Conservation (phyloP, 2,797 vertebrate genomes). For the Neostethus bicornis region DNA sequence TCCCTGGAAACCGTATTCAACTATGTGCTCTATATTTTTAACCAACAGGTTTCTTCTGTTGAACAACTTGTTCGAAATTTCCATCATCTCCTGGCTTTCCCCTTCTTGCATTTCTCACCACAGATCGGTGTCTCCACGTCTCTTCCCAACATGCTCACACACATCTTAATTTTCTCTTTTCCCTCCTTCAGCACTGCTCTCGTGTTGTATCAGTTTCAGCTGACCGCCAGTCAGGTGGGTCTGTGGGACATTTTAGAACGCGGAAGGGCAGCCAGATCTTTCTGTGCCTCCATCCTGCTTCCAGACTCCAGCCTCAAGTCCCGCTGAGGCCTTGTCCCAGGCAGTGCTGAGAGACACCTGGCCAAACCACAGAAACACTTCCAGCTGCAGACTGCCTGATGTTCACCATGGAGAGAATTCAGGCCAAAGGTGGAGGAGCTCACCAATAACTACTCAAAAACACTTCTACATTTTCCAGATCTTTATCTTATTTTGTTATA, state of each 20-base stretch:
- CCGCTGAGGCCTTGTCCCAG: constrained; percentile 71
- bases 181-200: constrained; percentile 60
- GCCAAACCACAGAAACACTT: constrained; percentile 80
- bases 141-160: constrained; percentile 65
- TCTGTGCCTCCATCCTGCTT: constrained; percentile 60
- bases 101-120: constrained; percentile 25
- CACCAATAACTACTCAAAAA: constrained; percentile 45
- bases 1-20: constrained; percentile 76
- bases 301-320: constrained; percentile 68
- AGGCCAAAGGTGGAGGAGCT: constrained; percentile 78
- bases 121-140: constrained; percentile 35
- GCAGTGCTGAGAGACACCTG: constrained; percentile 76
- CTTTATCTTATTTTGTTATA: constrained; percentile 40
- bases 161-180: constrained; percentile 66
- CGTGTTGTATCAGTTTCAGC: constrained; percentile 73
- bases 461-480: constrained; percentile 38
- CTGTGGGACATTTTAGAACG: constrained; percentile 71
- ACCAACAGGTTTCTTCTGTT: constrained; percentile 62
- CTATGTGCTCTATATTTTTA: constrained; percentile 64
- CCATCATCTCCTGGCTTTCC: constrained; percentile 56
- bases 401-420: constrained; percentile 75
- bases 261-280: constrained; percentile 64
- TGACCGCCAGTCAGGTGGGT: constrained; percentile 77
- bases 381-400: constrained; percentile 80
- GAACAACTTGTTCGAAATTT: constrained; percentile 71